A percentile compares a stretch with the other conserved stretches of the same genome.
These are phyloP conservation scores for Eufriesea mexicana DNA, from an alignment of 1,140 invertebrate genomes.

Conservation along the genomic window DNA sequence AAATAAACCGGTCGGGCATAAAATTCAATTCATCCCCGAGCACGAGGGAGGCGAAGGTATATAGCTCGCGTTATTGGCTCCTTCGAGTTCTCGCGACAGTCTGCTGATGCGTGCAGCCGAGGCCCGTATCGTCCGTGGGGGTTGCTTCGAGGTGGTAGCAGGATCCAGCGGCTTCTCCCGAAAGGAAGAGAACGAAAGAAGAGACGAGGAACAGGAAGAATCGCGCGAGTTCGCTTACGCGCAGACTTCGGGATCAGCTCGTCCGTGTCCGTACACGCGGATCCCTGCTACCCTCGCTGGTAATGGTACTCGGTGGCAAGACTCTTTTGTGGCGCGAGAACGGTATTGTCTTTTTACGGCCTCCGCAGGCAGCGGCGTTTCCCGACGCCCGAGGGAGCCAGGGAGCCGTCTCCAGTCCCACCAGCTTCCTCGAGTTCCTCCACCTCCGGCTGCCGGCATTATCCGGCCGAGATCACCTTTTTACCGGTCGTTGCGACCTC, in stretches of 20 bases:
- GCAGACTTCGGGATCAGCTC: background rate
- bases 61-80: conserved; percentile 21
- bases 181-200: background rate
- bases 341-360: conserved; percentile 80
- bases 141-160: conserved; percentile 24
- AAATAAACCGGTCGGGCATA: conserved; percentile 63
- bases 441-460: conserved; percentile 68
- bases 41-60: background rate
- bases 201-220: background rate
- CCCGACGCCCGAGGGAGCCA: conserved; percentile 67
- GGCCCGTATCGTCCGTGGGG: background rate
- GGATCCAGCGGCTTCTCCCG: too few relatives aligned
- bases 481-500: conserved; percentile 83
- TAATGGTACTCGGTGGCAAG: conserved; percentile 66
- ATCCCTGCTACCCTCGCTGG: conserved; percentile 29
- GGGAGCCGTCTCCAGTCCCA: conserved; percentile 45
- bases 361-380: conserved; percentile 67
- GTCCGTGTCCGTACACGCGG: conserved; percentile 19
- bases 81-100: conserved; percentile 4
- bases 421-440: conserved; percentile 29
- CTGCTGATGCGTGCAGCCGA: background rate
- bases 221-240: background rate
- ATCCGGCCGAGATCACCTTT: conserved; percentile 81
- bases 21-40: conserved; percentile 67
- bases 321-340: conserved; percentile 71